These are phyloP conservation scores for Lithobates pipiens DNA, from an alignment of 2,797 vertebrate genomes.

Conservation along the genomic window DNA sequence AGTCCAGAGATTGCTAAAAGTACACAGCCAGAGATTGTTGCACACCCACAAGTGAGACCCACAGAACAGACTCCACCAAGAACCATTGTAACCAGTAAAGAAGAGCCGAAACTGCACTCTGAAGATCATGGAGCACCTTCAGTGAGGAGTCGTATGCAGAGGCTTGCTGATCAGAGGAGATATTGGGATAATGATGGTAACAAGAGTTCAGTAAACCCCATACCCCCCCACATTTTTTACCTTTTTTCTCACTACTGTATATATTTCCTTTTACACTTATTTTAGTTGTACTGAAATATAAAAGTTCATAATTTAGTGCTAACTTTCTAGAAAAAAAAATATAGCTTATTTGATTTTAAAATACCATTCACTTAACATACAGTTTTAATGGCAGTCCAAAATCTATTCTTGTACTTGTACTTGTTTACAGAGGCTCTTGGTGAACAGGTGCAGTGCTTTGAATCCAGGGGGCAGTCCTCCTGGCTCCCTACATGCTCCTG, in stretches of 20 bases:
- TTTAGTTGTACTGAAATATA: too few species aligned
- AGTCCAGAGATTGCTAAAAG: slow-evolving; percentile 54
- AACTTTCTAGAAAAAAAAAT: too few species aligned
- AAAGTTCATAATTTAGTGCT: too few species aligned
- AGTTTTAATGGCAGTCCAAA: too few species aligned
- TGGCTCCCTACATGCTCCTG: too few species aligned
- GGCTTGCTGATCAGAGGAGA: slow-evolving; percentile 84
- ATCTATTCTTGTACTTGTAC: too few species aligned
- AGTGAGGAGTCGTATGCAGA: slow-evolving; percentile 88
- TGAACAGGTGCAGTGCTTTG: too few species aligned
- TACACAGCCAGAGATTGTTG: slow-evolving; percentile 67
- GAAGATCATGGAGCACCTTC: slow-evolving; percentile 67
- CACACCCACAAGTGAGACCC: slow-evolving; percentile 68
- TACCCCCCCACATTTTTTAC: too few species aligned
- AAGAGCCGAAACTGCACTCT: slow-evolving; percentile 40
- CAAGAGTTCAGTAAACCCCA: background rate
- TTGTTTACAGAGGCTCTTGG: too few species aligned
- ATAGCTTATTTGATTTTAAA: too few species aligned
- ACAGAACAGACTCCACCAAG: slow-evolving; percentile 15
- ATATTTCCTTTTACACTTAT: background rate
- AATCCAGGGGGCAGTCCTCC: too few species aligned
- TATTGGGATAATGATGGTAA: slow-evolving; percentile 83
- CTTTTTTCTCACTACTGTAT: background rate
- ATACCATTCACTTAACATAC: too few species aligned
- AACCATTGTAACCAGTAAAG: slow-evolving; percentile 21